Base-by-base conservation (phyloP, 2,113 vertebrate genomes). In the Chrysochloris asiatica region DNA sequence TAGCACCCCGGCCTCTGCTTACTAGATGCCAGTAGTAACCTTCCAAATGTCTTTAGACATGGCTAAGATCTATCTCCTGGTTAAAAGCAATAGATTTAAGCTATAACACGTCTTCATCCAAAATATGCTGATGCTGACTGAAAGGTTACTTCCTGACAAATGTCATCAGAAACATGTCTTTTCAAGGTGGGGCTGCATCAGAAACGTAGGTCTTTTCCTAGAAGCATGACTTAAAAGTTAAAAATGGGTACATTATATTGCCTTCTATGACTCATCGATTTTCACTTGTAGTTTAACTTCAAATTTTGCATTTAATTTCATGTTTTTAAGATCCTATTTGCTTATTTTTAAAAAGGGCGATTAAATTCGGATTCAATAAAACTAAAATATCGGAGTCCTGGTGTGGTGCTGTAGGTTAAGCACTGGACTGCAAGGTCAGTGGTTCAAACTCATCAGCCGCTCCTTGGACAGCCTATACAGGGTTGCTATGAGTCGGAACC, bases 301-400 rank as follows among this genome's bases (percentile, higher is more conserved):
- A 79, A 72, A 92, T 45, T 80, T 71, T 91, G 71, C 48, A 93
- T 83, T 92, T 78, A 82, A 48, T 86, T 79, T 83, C 30, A 61
- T 26, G 26, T 91, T 83, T 83, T 93, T 48, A 75, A 43, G 80
- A 77, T 72, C 30, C 14, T 78, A 82, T 54, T 86, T 78, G 79
- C n/a, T 79, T 79, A n/a, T 56, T 22, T 56, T 56, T 19, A 71
- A 65, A 61, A 92, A 76, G 67, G 21, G 81, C 43, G 82, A 83
- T 41, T 85, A 92, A 94, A 87, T 45, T 91, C 50, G 48, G 12
- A 94, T 92, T 83, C 50, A 92, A 80, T 83, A 93, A 86, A 79
- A 89, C 67, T 38, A 92, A n/a, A n/a, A n/a, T n/a, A n/a, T n/a
- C n/a, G n/a, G n/a, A n/a, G n/a, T n/a, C n/a, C n/a, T n/a, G n/a